A percentile compares a stretch with the other conserved stretches of the same genome.
phyloP scores from a whole-genome alignment of 2,888 invertebrate species.

The Glaucopsyche alexis region DNA sequence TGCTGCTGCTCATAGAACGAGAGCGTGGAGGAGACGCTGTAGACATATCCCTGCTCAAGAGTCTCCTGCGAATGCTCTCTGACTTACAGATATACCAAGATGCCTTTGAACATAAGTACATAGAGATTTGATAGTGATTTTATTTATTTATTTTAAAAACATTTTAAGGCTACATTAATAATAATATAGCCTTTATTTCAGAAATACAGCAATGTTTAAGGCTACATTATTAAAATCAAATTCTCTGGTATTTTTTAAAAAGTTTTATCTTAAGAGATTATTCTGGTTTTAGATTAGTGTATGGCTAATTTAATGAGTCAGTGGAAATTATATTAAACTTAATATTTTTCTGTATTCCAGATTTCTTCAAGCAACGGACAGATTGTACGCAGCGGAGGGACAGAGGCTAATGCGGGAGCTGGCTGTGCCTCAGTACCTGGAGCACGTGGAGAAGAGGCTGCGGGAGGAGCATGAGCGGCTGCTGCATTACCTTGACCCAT shows the following conservation, averaged over 20 bases:
- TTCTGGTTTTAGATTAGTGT: no score
- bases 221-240: no score
- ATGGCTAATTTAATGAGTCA: no score
- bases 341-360: constrained; percentile 52
- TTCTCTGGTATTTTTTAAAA: no score
- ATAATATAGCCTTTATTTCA: no score
- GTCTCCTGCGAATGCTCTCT: constrained; percentile 96
- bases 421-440: constrained; percentile 96
- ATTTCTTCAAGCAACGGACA: constrained; percentile 95
- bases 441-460: constrained; percentile 96
- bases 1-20: constrained; percentile 94
- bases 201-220: no score
- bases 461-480: constrained; percentile 96
- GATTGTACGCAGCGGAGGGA: constrained; percentile 96
- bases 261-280: no score
- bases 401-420: constrained; percentile 95
- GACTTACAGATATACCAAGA: constrained; percentile 96
- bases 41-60: constrained; percentile 95
- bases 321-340: no score
- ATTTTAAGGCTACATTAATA: no score
- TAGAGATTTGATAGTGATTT: neutral
- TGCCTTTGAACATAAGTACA: constrained; percentile 91
- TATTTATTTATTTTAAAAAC: neutral
- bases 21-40: constrained; percentile 97
- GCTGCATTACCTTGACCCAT: constrained; percentile 95